Percentiles rank a stretch among this genome's conserved stretches.
Conservation (phyloP, 1,140 invertebrate species). For the Rhynchophorus ferrugineus region DNA sequence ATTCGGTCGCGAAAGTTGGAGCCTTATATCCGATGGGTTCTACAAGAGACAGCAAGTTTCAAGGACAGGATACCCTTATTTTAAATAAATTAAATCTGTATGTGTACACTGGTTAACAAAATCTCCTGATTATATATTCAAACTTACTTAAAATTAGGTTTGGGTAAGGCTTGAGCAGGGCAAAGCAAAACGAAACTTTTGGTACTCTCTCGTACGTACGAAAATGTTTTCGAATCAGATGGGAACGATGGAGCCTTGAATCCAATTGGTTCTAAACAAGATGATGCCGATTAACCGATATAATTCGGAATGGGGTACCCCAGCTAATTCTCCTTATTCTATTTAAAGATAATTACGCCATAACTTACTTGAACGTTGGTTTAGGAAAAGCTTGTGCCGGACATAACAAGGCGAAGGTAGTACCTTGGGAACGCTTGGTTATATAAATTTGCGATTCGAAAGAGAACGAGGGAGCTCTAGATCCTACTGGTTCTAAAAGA, state of each 20-base stretch:
- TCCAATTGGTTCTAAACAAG: conserved; percentile 43
- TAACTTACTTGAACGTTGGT: conserved; percentile 57
- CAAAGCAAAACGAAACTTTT: conserved; percentile 58
- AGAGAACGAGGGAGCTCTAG: conserved; percentile 50
- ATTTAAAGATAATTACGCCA: conserved; percentile 21
- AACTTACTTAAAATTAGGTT: conserved; percentile 48
- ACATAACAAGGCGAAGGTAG: conserved; percentile 52
- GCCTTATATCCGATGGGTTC: conserved; percentile 47
- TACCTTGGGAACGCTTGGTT: conserved; percentile 24
- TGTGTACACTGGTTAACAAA: neutral
- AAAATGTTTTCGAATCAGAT: conserved; percentile 45
- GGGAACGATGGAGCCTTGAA: conserved; percentile 61
- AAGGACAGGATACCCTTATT: neutral
- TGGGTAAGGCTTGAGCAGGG: conserved; percentile 64
- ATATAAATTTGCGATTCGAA: conserved; percentile 39
- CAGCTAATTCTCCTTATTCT: neutral
- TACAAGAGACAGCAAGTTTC: conserved; percentile 27
- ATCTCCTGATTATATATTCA: neutral
- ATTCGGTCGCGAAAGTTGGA: conserved; percentile 45
- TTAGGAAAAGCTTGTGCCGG: conserved; percentile 63
- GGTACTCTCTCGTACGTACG: conserved; percentile 45
- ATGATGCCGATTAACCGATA: conserved; percentile 40
- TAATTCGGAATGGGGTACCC: conserved; percentile 46
- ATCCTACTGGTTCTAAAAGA: conserved; percentile 43
- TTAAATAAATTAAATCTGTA: neutral